Percentiles rank a stretch among this genome's conserved stretches.
These are phyloP conservation scores for Saturnia japonica DNA, from an alignment of 2,888 invertebrate genomes.

Conservation along the genomic window DNA sequence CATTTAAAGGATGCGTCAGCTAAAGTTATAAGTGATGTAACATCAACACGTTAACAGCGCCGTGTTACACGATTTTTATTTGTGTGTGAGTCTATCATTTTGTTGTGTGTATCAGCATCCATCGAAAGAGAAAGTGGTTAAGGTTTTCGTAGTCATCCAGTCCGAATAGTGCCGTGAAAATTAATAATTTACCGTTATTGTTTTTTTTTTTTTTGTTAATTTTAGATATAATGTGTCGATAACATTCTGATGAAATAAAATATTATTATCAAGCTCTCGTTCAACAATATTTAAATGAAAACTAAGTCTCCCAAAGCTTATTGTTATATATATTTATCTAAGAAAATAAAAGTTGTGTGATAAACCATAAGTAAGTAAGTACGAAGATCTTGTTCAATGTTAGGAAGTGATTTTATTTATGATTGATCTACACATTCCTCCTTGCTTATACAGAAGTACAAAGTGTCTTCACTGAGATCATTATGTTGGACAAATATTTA, in stretches of 20 bases:
- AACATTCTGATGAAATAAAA: no score
- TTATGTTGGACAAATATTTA: not conserved
- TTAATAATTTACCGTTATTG: conserved; percentile 22
- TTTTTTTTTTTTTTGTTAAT: conserved; percentile 13
- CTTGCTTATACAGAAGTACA: not conserved
- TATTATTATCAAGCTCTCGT: not conserved
- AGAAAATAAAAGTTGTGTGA: not conserved
- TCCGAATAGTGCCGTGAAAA: conserved; percentile 43
- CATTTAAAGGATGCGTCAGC: conserved; percentile 72
- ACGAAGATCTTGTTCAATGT: not conserved
- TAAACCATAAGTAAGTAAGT: not conserved
- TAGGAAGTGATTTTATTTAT: not conserved
- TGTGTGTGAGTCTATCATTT: conserved; percentile 44
- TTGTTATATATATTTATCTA: not conserved
- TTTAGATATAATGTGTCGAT: no score
- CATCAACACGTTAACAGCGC: conserved; percentile 42
- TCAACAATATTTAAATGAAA: not conserved
- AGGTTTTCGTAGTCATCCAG: conserved; percentile 60
- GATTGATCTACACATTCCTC: not conserved
- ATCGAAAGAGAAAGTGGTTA: conserved; percentile 78
- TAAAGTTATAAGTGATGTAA: conserved; percentile 69
- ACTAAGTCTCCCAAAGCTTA: not conserved
- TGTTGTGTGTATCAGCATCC: conserved; percentile 47
- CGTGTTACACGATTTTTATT: conserved; percentile 28
- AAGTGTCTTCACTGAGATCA: not conserved